Percentiles rank a stretch among this genome's conserved stretches.
Evolutionary conservation across 2,113 vertebrate species (phyloP).

Genomic region (human): DNA sequence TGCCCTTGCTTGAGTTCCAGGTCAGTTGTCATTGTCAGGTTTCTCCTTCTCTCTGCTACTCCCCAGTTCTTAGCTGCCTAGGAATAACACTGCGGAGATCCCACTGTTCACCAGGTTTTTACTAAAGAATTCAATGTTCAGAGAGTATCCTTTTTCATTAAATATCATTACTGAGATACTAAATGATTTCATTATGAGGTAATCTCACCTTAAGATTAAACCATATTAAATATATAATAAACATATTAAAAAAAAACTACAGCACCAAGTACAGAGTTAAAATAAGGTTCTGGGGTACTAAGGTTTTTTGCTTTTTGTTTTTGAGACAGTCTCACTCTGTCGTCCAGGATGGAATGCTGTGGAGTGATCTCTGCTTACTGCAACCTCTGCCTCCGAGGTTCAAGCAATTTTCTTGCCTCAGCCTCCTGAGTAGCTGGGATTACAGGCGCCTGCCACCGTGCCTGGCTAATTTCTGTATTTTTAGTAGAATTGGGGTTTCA

Average conservation of each 20-base stretch:
- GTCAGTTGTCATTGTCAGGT: not conserved
- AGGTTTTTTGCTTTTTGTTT: too few species aligned
- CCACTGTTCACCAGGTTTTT: not conserved
- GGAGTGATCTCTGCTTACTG: too few species aligned
- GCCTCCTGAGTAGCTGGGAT: too few species aligned
- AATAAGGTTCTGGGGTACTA: not conserved
- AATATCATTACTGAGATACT: constrained; percentile 37
- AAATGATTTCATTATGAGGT: constrained; percentile 43
- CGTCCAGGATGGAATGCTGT: too few species aligned
- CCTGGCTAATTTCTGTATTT: too few species aligned
- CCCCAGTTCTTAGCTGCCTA: not conserved
- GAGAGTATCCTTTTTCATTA: not conserved
- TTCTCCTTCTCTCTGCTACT: not conserved
- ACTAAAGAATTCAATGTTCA: constrained; percentile 36
- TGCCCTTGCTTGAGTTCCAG: not conserved
- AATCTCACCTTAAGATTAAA: constrained; percentile 45
- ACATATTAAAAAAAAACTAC: not conserved
- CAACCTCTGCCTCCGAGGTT: too few species aligned
- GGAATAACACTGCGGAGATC: not conserved
- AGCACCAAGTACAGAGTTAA: not conserved
- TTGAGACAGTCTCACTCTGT: too few species aligned
- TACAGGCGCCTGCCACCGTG: too few species aligned
- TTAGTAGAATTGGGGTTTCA: too few species aligned
- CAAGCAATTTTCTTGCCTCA: too few species aligned
- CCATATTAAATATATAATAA: not conserved